Conservation (phyloP, 2,797 vertebrate genomes). For the Acrossocheilus fasciatus region DNA sequence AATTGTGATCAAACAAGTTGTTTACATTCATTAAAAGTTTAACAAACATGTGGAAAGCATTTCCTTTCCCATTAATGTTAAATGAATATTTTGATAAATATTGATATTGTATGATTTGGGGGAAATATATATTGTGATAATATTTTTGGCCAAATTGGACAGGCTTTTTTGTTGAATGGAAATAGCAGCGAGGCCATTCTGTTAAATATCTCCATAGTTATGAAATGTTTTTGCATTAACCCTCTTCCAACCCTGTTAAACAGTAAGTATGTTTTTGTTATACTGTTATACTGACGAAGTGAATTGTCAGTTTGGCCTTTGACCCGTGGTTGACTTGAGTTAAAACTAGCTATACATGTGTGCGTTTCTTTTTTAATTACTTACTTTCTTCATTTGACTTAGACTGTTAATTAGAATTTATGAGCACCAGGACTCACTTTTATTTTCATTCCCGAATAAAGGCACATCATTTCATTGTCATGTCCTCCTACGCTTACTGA, state of each 20-base stretch:
- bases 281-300: too few relatives aligned
- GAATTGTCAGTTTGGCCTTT: background rate
- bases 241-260: background rate
- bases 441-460: constrained; percentile 10
- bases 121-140: background rate
- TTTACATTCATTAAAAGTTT: background rate
- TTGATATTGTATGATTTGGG: too few relatives aligned
- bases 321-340: background rate
- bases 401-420: background rate
- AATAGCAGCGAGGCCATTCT: background rate
- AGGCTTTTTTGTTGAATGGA: background rate
- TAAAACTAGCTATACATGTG: background rate
- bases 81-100: too few relatives aligned
- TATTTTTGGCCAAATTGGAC: background rate
- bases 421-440: background rate
- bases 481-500: constrained; percentile 22
- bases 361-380: background rate
- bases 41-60: background rate
- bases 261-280: background rate
- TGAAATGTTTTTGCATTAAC: background rate
- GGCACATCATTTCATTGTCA: background rate
- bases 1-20: background rate
- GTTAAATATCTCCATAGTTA: background rate
- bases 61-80: background rate
- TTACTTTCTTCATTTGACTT: background rate